Evolutionary conservation across 2,888 invertebrate genomes (phyloP), one percentile per base, ranked within the genome.

Genomic region (Psococerastis gibbosa): DNA sequence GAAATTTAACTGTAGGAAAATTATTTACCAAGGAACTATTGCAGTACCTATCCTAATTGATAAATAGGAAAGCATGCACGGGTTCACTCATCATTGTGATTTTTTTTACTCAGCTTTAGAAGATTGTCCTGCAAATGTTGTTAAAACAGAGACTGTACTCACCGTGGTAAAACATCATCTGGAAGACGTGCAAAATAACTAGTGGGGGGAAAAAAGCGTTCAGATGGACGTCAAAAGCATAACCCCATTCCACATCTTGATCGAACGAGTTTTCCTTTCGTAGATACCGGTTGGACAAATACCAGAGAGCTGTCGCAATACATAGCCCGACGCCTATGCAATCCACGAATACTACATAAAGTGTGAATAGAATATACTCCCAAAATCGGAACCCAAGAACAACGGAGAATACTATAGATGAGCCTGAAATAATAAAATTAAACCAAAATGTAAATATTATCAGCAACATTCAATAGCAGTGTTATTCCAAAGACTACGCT

Each of bases 201-300:
- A 97, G 69, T 2, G 94, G 79, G n/a, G 97, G 97, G 63, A 95
- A 95, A 64, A 94, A 91, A 2, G 97, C 97, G 66, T 98, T 98
- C 54, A 98, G 72, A 66, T 98, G 97, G 3, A 98, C 89, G 62
- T 98, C 97, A 63, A 98, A 98, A 15, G 91, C 82, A 64, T 92
- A 98, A 3, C 88, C 97, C 97, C 97, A 98, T 63, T 98, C 97
- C 52, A 95, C 88, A 60, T 82, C 82, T 55, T 78, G 75, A 32
- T 73, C 72, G 59, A 70, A 48, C 59, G 67, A 67, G n/a, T 63
- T 60, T 49, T 72, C 73, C 44, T 71, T 70, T 3, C 79, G 68
- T 51, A 85, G 60, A 60, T 80, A 88, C 52, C 72, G 73, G 62
- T 92, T 92, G 49, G 78, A 73, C 22, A 87, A 50, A 57, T 67